Percentiles rank a stretch among this genome's conserved stretches.
Evolutionary conservation across 2,888 invertebrate species (phyloP).

Genomic region (Clitarchus hookeri): DNA sequence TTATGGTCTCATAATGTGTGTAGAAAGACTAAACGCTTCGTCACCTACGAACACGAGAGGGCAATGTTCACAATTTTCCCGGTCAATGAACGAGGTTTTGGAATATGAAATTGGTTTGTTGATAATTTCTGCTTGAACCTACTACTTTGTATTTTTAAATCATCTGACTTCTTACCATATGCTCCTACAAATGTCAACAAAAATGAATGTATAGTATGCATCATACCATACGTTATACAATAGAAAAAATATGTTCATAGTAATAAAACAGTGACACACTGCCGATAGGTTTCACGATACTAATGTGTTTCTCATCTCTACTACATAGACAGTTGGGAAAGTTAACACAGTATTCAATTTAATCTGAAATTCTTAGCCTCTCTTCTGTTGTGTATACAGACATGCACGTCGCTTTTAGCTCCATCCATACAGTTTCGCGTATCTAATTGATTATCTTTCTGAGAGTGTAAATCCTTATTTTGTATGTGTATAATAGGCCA

Average conservation of each 20-base stretch:
- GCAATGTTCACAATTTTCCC: neutral
- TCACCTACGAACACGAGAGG: neutral
- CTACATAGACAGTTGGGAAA: neutral
- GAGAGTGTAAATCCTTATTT: neutral
- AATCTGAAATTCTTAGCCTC: neutral
- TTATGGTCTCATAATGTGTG: neutral
- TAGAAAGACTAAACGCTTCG: neutral
- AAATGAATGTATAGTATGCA: neutral
- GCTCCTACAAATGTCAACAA: constrained; percentile 4
- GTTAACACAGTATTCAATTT: neutral
- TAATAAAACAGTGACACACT: neutral
- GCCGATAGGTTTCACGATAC: neutral
- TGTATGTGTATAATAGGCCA: neutral
- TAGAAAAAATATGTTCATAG: neutral
- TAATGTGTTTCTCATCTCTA: neutral
- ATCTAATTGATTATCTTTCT: neutral
- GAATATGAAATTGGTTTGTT: neutral
- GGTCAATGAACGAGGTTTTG: neutral
- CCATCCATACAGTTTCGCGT: neutral
- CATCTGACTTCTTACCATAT: neutral
- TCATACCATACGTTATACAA: neutral
- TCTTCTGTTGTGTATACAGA: neutral
- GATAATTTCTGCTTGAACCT: neutral
- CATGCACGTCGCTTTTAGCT: neutral
- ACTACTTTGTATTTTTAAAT: neutral